Base-by-base conservation (phyloP, 1,140 invertebrate genomes). In the Nomia melanderi region DNA sequence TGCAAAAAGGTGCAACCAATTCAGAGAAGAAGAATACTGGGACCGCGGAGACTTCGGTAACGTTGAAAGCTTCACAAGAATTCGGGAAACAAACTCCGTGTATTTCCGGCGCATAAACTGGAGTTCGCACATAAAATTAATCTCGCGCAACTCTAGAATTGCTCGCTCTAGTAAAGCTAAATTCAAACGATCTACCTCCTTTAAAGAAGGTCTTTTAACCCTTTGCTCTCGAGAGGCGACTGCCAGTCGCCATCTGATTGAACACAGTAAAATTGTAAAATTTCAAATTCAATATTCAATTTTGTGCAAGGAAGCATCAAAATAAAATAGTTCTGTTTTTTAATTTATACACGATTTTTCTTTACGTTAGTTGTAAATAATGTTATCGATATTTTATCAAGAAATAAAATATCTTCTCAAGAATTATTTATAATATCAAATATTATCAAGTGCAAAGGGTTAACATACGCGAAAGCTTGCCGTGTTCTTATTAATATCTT, bases 21-120 rank as follows among this genome's bases (percentile, higher is more conserved):
- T 71, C 41, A 20, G 60, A 57, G 0, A 36, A 12, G 59, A 77
- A 39, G 29, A 47, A 36, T 71, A 75, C 14, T 77, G 82, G 36
- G 81, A 82, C 31, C 66, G 76, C n/a, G 73, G 81, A 59, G 84
- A 85, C 47, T 59, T 50, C 25, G 62, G 71, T 31, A 57, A 33
- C 33, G 23, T 82, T 12, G 23, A 33, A 17, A 54, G 14, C 41
- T 33, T n/a, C 27, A 23, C 76, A 27, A 74, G 54, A 33, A 27
- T 62, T 69, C 50, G 31, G 27, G 20, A 20, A 54, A 27, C 25
- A 8, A 47, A 39, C 23, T 44, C 11, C 14, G 17, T 20, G 44
- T 47, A 17, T 29, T 47, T 12, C 41, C 69, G 67, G 39, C 44
- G 67, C 41, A 27, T 17, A 12, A 11, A 59, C 12, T 57, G 54